Conservation (phyloP, 2,797 vertebrate species). For the Chiloscyllium punctatum region DNA sequence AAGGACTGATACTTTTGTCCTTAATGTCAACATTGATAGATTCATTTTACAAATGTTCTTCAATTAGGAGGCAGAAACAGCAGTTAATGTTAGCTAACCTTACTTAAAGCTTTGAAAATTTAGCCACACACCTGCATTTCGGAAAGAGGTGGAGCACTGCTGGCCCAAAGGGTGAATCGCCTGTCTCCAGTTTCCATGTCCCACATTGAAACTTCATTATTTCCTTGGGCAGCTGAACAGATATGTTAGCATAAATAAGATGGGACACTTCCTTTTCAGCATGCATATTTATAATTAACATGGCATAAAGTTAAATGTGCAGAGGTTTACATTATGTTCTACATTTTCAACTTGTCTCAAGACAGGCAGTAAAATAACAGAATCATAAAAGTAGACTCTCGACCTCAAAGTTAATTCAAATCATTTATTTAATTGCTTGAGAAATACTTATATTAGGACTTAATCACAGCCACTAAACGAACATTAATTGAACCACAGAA, state of each 20-base stretch:
- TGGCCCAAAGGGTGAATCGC: conserved; percentile 91
- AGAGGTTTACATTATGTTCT: neutral
- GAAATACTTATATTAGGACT: neutral
- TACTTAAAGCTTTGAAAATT: neutral
- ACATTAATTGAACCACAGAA: neutral
- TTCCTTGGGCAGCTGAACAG: conserved; percentile 83
- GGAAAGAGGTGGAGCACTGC: conserved; percentile 85
- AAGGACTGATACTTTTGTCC: neutral
- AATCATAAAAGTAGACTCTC: neutral
- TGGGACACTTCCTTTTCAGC: neutral
- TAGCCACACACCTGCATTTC: conserved; percentile 76
- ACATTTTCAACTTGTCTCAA: neutral
- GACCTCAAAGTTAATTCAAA: neutral
- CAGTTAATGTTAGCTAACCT: neutral
- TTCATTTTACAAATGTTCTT: neutral
- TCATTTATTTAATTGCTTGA: neutral
- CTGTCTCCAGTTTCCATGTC: conserved; percentile 97
- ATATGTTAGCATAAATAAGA: neutral
- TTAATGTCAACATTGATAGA: neutral
- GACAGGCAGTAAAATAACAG: neutral
- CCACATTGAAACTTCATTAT: conserved; percentile 98
- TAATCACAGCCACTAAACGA: neutral
- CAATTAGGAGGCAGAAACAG: neutral
- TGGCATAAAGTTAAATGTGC: neutral
- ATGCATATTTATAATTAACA: neutral